A percentile compares a stretch with the other conserved stretches of the same genome.
These are phyloP conservation scores for Eciton burchellii DNA, from an alignment of 1,140 invertebrate species.

Conservation along the genomic window DNA sequence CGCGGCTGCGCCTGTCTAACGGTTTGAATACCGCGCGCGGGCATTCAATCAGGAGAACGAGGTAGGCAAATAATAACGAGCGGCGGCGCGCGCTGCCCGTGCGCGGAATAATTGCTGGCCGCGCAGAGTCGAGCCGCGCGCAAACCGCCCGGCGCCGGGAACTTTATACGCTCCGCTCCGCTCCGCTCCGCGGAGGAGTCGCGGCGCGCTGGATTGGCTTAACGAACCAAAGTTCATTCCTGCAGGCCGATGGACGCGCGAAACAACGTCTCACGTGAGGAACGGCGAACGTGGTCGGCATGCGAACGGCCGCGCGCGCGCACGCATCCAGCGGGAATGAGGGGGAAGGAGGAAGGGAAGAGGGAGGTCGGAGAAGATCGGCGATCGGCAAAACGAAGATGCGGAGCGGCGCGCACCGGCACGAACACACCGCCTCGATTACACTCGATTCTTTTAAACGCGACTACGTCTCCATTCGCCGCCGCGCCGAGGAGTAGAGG, in stretches of 20 bases:
- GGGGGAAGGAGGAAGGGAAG: not conserved
- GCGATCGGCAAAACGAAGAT: not conserved
- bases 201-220: slow-evolving; percentile 39
- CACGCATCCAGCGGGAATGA: not conserved
- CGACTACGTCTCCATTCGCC: no score
- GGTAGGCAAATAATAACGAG: slow-evolving; percentile 45
- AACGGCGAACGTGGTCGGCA: slow-evolving; percentile 14
- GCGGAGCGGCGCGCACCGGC: slow-evolving; percentile 11
- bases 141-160: slow-evolving; percentile 22
- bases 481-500: no score
- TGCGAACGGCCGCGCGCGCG: slow-evolving; percentile 5
- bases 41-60: slow-evolving; percentile 46
- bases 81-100: slow-evolving; percentile 14
- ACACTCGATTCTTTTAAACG: slow-evolving; percentile 17
- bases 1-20: not conserved
- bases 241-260: slow-evolving; percentile 1
- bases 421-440: slow-evolving; percentile 5
- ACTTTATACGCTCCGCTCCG: slow-evolving; percentile 38
- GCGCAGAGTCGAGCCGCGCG: slow-evolving; percentile 18
- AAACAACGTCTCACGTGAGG: not conserved
- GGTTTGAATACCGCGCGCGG: slow-evolving; percentile 6
- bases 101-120: slow-evolving; percentile 52
- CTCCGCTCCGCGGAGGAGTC: slow-evolving; percentile 39
- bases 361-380: not conserved
- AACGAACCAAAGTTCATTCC: slow-evolving; percentile 52